These are phyloP conservation scores for Limanda limanda DNA, from an alignment of 2,113 vertebrate species.

Conservation along the genomic window DNA sequence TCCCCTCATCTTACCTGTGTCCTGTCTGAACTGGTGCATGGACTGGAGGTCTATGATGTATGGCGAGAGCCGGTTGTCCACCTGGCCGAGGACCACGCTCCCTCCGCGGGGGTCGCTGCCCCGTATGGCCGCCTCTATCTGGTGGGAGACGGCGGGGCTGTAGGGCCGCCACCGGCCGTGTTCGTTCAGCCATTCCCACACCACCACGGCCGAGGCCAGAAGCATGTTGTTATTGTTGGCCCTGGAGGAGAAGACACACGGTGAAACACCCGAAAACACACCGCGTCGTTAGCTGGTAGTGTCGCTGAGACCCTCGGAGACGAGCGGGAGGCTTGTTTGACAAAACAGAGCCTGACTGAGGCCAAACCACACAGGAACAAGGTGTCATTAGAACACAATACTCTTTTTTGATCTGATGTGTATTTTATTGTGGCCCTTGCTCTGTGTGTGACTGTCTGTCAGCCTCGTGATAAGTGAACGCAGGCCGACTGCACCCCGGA, in stretches of 20 bases:
- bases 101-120: constrained; percentile 87
- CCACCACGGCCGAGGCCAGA: constrained; percentile 90
- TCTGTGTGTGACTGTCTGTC: not conserved
- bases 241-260: constrained; percentile 47
- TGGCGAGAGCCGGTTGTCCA: constrained; percentile 87
- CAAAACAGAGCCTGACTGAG: not conserved
- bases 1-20: constrained; percentile 84
- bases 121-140: constrained; percentile 91
- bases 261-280: not conserved
- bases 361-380: constrained; percentile 11
- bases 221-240: constrained; percentile 83
- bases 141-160: constrained; percentile 90
- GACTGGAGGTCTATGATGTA: constrained; percentile 93
- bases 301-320: no score
- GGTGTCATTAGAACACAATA: not conserved
- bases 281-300: no score
- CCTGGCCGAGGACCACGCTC: constrained; percentile 92
- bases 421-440: not conserved
- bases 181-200: constrained; percentile 95
- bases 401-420: no score
- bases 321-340: no score
- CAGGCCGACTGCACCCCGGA: not conserved
- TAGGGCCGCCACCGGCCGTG: constrained; percentile 94
- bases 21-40: constrained; percentile 93
- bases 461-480: not conserved